These are phyloP conservation scores for Euglossa dilemma DNA, from an alignment of 1,140 invertebrate species.

Conservation along the genomic window DNA sequence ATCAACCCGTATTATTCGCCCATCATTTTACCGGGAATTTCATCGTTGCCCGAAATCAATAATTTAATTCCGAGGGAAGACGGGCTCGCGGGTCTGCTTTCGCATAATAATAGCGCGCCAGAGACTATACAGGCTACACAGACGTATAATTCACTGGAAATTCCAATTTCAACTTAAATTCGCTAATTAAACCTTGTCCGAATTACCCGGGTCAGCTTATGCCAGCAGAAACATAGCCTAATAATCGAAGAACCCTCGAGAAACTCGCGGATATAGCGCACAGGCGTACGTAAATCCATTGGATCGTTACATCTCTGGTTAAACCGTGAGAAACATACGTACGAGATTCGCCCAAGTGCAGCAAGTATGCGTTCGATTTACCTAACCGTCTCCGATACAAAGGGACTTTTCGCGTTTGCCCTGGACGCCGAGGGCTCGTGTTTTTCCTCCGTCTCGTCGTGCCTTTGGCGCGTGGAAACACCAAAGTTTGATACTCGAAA, in stretches of 20 bases:
- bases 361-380: no score
- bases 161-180: slow-evolving; percentile 13
- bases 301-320: no score
- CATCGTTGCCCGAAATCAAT: not conserved
- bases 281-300: no score
- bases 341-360: not conserved
- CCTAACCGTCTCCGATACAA: no score
- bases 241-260: not conserved
- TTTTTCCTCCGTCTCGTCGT: no score
- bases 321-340: no score
- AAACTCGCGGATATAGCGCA: not conserved
- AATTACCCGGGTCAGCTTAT: not conserved
- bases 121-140: not conserved
- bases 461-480: no score
- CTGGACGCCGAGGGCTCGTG: no score
- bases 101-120: slow-evolving; percentile 19
- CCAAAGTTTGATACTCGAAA: no score
- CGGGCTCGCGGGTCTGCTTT: not conserved
- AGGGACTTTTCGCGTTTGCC: no score
- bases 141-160: slow-evolving; percentile 8
- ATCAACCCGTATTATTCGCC: not conserved
- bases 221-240: no score
- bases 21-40: not conserved
- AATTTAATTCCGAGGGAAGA: slow-evolving; percentile 29
- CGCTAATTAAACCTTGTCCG: slow-evolving; percentile 10